Evolutionary conservation across 2,797 vertebrate genomes (phyloP), one percentile per base, ranked within the genome.

Genomic region (Pelobates cultripes): DNA sequence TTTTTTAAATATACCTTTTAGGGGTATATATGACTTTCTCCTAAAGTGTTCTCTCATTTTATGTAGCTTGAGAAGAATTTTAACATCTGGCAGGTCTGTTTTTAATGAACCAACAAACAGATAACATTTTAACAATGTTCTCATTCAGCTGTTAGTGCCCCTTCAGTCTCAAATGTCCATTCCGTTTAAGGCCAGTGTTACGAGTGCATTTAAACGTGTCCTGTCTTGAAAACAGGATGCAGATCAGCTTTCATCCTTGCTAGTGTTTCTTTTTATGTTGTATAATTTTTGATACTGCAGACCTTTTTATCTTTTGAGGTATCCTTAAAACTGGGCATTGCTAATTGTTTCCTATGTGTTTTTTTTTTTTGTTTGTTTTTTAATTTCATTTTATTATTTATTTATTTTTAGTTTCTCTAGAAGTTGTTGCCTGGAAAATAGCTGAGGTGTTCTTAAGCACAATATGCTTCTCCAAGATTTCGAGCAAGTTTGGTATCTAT

Each of bases 161-260:
- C 28, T 28, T 28, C 28, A 28, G 47, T 10, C 10, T 51, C 5
- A 51, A 51, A 10, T 51, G 47, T 51, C 47, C 14, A 57, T 57
- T 60, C 41, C 0, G 8, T 70, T 45, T 63, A 0, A n/a, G 57
- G 42, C 57, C 70, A 79, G 57, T 72, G 53, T 79, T 78, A 78
- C 51, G 1, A 61, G n/a, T 70, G 4, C 43, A 15, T 41, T 73
- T 70, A 63, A 74, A 43, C 7, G 7, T 47, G 17, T 17, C 4
- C 6, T 68, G 70, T 79, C 66, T 14, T 64, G 9, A 43, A 43
- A 41, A 10, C 61, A 28, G 3, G 60, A 78, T 47, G 60, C 55
- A 60, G 43, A 15, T 4, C 63, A 41, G 61, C 28, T 28, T 63
- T 64, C 45, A 45, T 57, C 47, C 47, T 51, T 51, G 47, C 10